These are phyloP conservation scores for Sandelia bainsii DNA, from an alignment of 2,797 vertebrate genomes.

Conservation along the genomic window DNA sequence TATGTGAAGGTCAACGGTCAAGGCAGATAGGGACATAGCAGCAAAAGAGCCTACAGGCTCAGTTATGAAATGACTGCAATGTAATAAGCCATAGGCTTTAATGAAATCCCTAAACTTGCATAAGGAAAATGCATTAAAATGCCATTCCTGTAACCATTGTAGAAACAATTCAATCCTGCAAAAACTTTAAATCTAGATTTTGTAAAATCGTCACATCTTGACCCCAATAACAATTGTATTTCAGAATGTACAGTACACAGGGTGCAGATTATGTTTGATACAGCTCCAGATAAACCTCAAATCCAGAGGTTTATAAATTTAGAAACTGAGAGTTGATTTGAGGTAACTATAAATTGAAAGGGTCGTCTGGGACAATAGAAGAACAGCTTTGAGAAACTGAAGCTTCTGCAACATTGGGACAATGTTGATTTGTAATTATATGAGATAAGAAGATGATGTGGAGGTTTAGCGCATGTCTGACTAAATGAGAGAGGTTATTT, in stretches of 20 bases:
- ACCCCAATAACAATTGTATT: constrained; percentile 22
- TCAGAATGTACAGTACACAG: constrained; percentile 15
- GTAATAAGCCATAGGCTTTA: constrained; percentile 36
- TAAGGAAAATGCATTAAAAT: constrained; percentile 19
- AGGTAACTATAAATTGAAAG: constrained; percentile 32
- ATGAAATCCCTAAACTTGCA: constrained; percentile 36
- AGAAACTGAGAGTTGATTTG: constrained; percentile 32
- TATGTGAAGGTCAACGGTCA: constrained; percentile 47
- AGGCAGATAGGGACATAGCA: constrained; percentile 12
- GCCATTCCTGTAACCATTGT: not conserved
- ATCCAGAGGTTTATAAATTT: constrained; percentile 49
- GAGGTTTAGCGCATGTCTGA: constrained; percentile 66
- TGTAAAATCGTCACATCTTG: constrained; percentile 16
- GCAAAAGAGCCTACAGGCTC: constrained; percentile 13
- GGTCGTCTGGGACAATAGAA: constrained; percentile 27
- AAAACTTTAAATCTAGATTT: constrained; percentile 16
- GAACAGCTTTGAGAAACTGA: constrained; percentile 40
- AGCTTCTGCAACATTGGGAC: constrained; percentile 52
- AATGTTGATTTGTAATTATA: constrained; percentile 71
- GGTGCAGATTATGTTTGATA: constrained; percentile 35
- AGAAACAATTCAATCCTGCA: not conserved
- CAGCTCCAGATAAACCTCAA: constrained; percentile 47
- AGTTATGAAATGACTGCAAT: constrained; percentile 52
- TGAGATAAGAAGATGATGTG: constrained; percentile 71
- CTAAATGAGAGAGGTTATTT: constrained; percentile 71